phyloP scores from a whole-genome alignment of 2,888 invertebrate species.

The Drosophila phalerata region DNA sequence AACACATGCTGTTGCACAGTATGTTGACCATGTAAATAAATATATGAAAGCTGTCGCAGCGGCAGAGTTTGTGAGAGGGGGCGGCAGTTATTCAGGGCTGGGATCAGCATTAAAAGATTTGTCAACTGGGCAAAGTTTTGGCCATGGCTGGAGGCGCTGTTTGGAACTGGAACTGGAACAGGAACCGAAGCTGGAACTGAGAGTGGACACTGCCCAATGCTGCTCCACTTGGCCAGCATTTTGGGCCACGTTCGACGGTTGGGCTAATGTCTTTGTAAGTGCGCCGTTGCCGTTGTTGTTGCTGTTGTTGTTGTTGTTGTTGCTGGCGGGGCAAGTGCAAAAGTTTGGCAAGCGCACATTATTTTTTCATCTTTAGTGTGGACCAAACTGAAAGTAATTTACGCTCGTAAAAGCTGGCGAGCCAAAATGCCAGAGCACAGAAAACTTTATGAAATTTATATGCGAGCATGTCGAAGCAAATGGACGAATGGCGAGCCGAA shows the following conservation, averaged over 20 bases:
- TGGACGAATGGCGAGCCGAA: constrained; percentile 12
- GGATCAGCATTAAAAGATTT: constrained; percentile 72
- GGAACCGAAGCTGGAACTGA: background rate
- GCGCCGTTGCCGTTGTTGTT: constrained; percentile 35
- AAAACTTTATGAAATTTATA: constrained; percentile 82
- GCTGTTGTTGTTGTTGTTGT: constrained; percentile 49
- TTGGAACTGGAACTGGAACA: constrained; percentile 11
- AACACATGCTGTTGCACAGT: constrained; percentile 4
- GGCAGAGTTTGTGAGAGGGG: constrained; percentile 13
- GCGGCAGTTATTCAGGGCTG: constrained; percentile 7
- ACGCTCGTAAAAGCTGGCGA: constrained; percentile 81
- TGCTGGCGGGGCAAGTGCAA: constrained; percentile 71
- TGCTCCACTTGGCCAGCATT: constrained; percentile 45
- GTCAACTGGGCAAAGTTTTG: constrained; percentile 76
- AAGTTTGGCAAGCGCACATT: constrained; percentile 81
- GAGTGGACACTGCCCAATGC: constrained; percentile 6
- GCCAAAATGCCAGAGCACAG: constrained; percentile 61
- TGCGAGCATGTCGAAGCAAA: constrained; percentile 57
- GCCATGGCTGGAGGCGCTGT: constrained; percentile 39
- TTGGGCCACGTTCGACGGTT: constrained; percentile 42
- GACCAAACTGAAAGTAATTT: constrained; percentile 83
- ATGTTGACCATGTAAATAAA: constrained; percentile 28
- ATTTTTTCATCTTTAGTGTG: constrained; percentile 83
- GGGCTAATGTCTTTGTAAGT: constrained; percentile 81
- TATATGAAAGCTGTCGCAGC: constrained; percentile 3